A percentile compares a stretch with the other conserved stretches of the same genome.
phyloP scores from a whole-genome alignment of 2,888 invertebrate species.

The Drosophila peninsularis region DNA sequence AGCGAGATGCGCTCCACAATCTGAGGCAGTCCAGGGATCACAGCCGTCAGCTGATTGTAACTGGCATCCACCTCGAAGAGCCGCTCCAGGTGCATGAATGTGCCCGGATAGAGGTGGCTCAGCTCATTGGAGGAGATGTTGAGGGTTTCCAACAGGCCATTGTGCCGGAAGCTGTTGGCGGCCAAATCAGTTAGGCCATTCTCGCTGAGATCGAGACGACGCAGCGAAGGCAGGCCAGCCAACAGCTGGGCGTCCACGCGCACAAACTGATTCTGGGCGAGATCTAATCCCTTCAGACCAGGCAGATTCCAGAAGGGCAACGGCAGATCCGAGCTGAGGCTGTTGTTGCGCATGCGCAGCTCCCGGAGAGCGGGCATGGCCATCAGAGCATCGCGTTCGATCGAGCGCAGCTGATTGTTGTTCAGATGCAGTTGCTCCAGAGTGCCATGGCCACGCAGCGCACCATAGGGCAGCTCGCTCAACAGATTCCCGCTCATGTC shows the following conservation, averaged over 20 bases:
- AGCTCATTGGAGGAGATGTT: slow-evolving; percentile 92
- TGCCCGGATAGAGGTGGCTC: slow-evolving; percentile 89
- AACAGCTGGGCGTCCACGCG: slow-evolving; percentile 90
- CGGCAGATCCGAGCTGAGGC: slow-evolving; percentile 89
- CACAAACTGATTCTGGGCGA: slow-evolving; percentile 90
- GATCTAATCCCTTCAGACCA: slow-evolving; percentile 92
- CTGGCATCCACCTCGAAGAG: slow-evolving; percentile 92
- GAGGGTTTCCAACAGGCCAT: slow-evolving; percentile 90
- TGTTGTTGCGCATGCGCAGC: slow-evolving; percentile 92
- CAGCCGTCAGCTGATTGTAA: slow-evolving; percentile 89
- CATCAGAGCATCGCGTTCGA: slow-evolving; percentile 92
- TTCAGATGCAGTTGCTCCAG: slow-evolving; percentile 92
- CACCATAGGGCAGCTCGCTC: slow-evolving; percentile 91
- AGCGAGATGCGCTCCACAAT: slow-evolving; percentile 91
- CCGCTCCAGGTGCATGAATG: slow-evolving; percentile 90
- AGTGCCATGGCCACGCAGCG: slow-evolving; percentile 91
- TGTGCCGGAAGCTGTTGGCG: slow-evolving; percentile 90
- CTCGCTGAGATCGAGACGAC: slow-evolving; percentile 91
- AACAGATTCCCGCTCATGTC: slow-evolving; percentile 92
- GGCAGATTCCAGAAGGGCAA: slow-evolving; percentile 94
- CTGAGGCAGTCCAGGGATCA: slow-evolving; percentile 91
- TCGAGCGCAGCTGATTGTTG: slow-evolving; percentile 90
- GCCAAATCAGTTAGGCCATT: slow-evolving; percentile 90
- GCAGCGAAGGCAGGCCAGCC: slow-evolving; percentile 90
- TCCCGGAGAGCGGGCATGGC: slow-evolving; percentile 94